phyloP scores from a whole-genome alignment of 1,140 invertebrate species.

The silkworm (Bombyx mori) region DNA sequence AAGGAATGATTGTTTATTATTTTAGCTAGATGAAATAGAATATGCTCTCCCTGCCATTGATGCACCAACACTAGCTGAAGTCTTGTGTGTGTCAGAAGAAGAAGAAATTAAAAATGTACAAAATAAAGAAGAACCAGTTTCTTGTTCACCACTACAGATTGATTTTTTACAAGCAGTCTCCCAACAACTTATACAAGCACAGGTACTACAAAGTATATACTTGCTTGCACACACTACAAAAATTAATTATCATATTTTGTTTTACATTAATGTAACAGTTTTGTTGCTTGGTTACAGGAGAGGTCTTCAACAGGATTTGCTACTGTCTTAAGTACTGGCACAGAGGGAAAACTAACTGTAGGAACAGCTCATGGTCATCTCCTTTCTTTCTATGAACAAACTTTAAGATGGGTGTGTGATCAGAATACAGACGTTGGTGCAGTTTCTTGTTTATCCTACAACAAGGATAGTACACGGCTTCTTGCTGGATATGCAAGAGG shows the following conservation, averaged over 20 bases:
- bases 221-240: no score
- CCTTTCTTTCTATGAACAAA: slow-evolving; percentile 91
- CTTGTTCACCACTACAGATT: slow-evolving; percentile 55
- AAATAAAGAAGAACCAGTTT: slow-evolving; percentile 36
- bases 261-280: background rate
- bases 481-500: slow-evolving; percentile 91
- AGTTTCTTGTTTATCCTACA: slow-evolving; percentile 89
- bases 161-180: slow-evolving; percentile 60
- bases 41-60: slow-evolving; percentile 60
- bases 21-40: slow-evolving; percentile 60
- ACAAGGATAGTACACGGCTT: slow-evolving; percentile 87
- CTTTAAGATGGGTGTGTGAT: slow-evolving; percentile 87
- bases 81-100: slow-evolving; percentile 35
- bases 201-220: slow-evolving; percentile 22
- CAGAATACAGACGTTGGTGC: slow-evolving; percentile 82
- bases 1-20: no score
- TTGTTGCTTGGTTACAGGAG: slow-evolving; percentile 72
- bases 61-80: slow-evolving; percentile 55
- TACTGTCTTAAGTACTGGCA: slow-evolving; percentile 84
- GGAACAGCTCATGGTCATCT: slow-evolving; percentile 95
- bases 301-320: slow-evolving; percentile 90
- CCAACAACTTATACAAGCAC: slow-evolving; percentile 53
- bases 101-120: slow-evolving; percentile 22
- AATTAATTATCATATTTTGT: no score
- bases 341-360: slow-evolving; percentile 83